Base-by-base conservation (phyloP, 2,888 invertebrate genomes). In the Cynaeus angustus region DNA sequence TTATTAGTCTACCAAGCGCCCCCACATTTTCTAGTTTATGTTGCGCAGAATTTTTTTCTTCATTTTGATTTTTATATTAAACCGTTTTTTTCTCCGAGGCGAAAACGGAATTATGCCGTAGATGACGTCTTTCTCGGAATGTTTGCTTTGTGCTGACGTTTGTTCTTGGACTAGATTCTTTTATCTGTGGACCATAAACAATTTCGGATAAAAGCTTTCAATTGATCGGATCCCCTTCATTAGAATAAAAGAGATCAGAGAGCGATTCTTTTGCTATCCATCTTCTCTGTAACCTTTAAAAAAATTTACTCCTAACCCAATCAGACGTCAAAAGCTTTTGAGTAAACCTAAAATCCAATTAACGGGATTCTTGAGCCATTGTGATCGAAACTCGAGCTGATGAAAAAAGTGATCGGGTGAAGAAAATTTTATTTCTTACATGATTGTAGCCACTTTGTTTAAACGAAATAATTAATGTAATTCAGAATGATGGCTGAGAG, bases 111-210 rank as follows among this genome's bases (percentile, higher is more conserved):
- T 21, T 21, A 21, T 21, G 21, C 21, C 21, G 1, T 21, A 4
- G 21, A 21, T 21, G 21, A 21, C 21, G 21, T 21, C 21, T 21
- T 21, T 21, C 21, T 21, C 21, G 21, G 21, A 33, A 12, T 41
- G 46, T 66, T 58, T 66, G 66, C 41, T 66, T 58, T 50, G 48
- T 66, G 58, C 66, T 41, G 66, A 45, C 65, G 65, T 53, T 50
- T 56, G 65, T 56, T 55, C 56, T 55, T 16, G 48, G 52, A 33
- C n/a, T 16, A 61, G 14, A 43, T 62, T 68, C 68, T 68, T 68
- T 68, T 68, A 68, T 68, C 68, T 61, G 3, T 59, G 43, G 59
- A 43, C 61, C 68, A 68, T 68, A 68, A 68, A 68, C 68, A 68
- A 68, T 68, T 68, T 62, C 61, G 46, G 67, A 67, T 67, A 67